Conservation (phyloP, 1,140 invertebrate genomes). For the Heliconius eleuchia region DNA sequence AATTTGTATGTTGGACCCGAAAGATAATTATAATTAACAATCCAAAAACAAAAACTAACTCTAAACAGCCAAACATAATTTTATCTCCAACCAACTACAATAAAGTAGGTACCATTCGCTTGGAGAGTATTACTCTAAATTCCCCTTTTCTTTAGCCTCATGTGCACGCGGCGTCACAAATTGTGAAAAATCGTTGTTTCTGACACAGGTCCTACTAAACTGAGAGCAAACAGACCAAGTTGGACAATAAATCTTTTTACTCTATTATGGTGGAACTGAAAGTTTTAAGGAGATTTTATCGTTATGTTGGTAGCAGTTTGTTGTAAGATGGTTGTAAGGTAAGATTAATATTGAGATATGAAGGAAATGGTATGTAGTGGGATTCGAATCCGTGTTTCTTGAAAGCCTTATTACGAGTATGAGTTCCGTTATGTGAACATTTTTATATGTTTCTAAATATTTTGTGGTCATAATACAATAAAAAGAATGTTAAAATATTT, state of each 20-base stretch:
- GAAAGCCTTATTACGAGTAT: too few species aligned
- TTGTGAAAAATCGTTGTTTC: conserved; percentile 49
- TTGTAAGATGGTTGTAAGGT: background rate
- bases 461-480: too few species aligned
- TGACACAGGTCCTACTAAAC: conserved; percentile 36
- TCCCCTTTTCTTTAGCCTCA: conserved; percentile 7
- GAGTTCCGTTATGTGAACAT: too few species aligned
- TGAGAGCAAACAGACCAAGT: conserved; percentile 43
- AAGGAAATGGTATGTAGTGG: too few species aligned
- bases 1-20: background rate
- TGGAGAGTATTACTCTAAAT: conserved; percentile 29
- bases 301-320: conserved; percentile 1
- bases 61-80: background rate
- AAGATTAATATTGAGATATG: too few species aligned
- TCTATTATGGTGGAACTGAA: conserved; percentile 29
- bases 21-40: background rate
- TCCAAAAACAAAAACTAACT: background rate
- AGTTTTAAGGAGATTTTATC: conserved; percentile 36
- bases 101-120: background rate
- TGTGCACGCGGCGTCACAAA: conserved; percentile 44
- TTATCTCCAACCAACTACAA: background rate
- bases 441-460: too few species aligned
- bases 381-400: too few species aligned
- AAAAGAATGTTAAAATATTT: too few species aligned
- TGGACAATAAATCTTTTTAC: conserved; percentile 46